Evolutionary conservation across 2,113 vertebrate species (phyloP).

Genomic region (Abramis brama): DNA sequence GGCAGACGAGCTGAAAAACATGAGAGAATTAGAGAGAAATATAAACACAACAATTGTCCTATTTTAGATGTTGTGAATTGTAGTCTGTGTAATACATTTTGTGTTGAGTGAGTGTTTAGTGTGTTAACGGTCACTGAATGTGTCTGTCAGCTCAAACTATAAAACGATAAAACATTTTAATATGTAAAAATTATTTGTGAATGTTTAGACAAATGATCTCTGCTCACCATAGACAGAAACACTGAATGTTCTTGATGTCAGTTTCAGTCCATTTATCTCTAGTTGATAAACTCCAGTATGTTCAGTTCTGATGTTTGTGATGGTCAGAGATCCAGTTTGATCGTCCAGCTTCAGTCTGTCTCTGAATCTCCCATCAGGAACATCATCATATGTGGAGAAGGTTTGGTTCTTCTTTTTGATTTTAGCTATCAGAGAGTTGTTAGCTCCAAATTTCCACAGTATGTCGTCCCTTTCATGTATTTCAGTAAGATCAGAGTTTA

Average conservation of each 20-base stretch:
- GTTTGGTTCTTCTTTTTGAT: too few species aligned
- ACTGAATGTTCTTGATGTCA: not conserved
- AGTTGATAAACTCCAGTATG: not conserved
- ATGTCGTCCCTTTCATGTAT: accelerated
- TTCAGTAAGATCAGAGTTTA: too few species aligned
- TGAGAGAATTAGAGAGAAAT: not conserved
- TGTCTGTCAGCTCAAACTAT: not conserved
- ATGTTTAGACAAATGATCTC: not conserved
- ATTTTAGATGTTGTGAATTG: not conserved
- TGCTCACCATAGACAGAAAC: not conserved
- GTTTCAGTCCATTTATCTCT: accelerated
- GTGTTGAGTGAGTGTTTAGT: not conserved
- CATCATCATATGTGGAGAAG: too few species aligned
- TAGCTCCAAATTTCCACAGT: too few species aligned
- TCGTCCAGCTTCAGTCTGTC: too few species aligned
- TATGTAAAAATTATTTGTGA: not conserved
- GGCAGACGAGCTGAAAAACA: too few species aligned
- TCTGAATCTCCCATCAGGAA: too few species aligned
- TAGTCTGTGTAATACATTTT: not conserved
- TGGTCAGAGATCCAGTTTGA: too few species aligned
- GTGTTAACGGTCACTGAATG: not conserved
- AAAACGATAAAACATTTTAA: not conserved
- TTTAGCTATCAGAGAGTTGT: accelerated
- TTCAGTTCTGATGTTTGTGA: too few species aligned
- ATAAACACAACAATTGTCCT: not conserved